A percentile compares a stretch with the other conserved stretches of the same genome.
Evolutionary conservation across 1,140 invertebrate species (phyloP).

Genomic region (Bombus balteatus): DNA sequence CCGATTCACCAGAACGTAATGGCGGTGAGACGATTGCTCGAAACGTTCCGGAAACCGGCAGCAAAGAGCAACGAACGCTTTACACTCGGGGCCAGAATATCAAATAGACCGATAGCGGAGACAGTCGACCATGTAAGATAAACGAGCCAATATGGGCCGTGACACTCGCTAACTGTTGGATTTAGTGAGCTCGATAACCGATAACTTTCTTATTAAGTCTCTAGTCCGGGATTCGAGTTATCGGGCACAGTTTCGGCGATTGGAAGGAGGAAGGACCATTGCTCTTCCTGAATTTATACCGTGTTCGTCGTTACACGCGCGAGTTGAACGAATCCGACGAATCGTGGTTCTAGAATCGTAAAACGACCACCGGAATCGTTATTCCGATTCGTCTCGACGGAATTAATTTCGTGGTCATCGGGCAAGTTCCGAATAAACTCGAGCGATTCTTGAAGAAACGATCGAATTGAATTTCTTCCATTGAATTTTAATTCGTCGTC

Average conservation of each 20-base stretch:
- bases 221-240: constrained; percentile 51
- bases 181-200: constrained; percentile 75
- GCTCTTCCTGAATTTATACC: constrained; percentile 45
- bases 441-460: not conserved
- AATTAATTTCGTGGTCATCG: not conserved
- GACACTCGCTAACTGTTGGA: constrained; percentile 76
- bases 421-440: not conserved
- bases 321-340: not conserved
- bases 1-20: constrained; percentile 30
- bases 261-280: constrained; percentile 2
- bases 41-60: constrained; percentile 49
- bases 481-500: not conserved
- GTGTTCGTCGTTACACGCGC: constrained; percentile 18
- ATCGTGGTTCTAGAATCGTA: not conserved
- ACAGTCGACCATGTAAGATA: constrained; percentile 72
- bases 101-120: constrained; percentile 71
- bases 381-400: not conserved
- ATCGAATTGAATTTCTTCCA: not conserved
- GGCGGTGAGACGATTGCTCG: not conserved
- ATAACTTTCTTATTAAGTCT: constrained; percentile 77
- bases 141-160: constrained; percentile 76
- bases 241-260: constrained; percentile 43
- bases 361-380: not conserved
- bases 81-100: constrained; percentile 72
- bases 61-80: constrained; percentile 58